Conservation (phyloP, 92 coral and sea anemone genomes). For the Paramuricea clavata region DNA sequence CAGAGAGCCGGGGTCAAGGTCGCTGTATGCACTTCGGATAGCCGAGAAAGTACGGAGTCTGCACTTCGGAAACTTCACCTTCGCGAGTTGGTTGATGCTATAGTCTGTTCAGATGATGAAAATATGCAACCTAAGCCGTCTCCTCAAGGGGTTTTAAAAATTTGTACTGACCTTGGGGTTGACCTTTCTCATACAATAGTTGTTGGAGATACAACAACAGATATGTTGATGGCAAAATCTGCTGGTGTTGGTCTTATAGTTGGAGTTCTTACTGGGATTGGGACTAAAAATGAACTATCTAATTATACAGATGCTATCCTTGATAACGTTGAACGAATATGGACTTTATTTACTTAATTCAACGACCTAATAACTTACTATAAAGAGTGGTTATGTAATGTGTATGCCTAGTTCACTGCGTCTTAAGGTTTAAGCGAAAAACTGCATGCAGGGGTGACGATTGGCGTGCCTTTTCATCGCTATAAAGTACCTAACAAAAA, state of each 20-base stretch:
- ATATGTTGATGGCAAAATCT: constrained; percentile 90
- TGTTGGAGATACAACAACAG: constrained; percentile 93
- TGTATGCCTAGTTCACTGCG: neutral
- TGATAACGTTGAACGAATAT: constrained; percentile 71
- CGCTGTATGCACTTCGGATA: constrained; percentile 93
- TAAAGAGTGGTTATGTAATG: neutral
- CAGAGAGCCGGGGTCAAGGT: constrained; percentile 84
- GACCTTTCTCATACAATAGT: constrained; percentile 79
- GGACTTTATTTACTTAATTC: constrained; percentile 9
- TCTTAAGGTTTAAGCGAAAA: too few relatives aligned
- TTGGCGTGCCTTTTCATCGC: too few relatives aligned
- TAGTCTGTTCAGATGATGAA: constrained; percentile 90
- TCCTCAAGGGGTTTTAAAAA: constrained; percentile 89
- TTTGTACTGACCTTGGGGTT: constrained; percentile 80
- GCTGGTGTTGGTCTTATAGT: constrained; percentile 91
- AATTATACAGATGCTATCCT: constrained; percentile 84
- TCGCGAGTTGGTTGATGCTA: constrained; percentile 74
- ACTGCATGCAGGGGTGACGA: too few relatives aligned
- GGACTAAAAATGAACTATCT: constrained; percentile 76
- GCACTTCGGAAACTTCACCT: constrained; percentile 86
- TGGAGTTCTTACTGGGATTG: constrained; percentile 93
- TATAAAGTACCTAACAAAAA: too few relatives aligned
- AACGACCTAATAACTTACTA: neutral
- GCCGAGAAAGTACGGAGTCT: constrained; percentile 86
- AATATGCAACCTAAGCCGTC: constrained; percentile 90